Percentiles rank a stretch among this genome's conserved stretches.
Evolutionary conservation across 1,140 invertebrate species (phyloP).

Genomic region (Tribolium castaneum): DNA sequence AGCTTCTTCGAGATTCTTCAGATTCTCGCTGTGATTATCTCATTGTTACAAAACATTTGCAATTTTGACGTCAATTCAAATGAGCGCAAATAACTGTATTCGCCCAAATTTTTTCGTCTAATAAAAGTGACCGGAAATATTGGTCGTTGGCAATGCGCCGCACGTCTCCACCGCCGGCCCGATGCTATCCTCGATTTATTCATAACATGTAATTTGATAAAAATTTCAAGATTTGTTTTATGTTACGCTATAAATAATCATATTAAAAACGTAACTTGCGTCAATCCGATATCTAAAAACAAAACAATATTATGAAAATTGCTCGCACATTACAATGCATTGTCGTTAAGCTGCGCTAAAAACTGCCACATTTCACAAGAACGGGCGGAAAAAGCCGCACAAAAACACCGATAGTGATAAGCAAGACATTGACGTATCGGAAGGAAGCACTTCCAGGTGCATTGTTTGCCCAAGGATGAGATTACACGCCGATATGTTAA

Average conservation of each 20-base stretch:
- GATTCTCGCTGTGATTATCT: too few relatives aligned
- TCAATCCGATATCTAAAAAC: slow-evolving; percentile 18
- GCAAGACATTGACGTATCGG: neutral
- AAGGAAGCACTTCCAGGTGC: neutral
- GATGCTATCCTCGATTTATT: neutral
- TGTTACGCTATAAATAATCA: slow-evolving; percentile 28
- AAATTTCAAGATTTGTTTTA: neutral
- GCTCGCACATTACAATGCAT: neutral
- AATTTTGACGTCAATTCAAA: neutral
- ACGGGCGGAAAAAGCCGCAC: neutral
- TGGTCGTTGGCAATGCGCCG: neutral
- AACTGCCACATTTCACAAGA: neutral
- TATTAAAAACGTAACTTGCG: slow-evolving; percentile 24
- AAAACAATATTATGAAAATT: slow-evolving; percentile 7
- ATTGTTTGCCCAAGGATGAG: neutral
- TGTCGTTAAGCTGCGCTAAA: neutral
- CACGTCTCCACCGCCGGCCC: neutral
- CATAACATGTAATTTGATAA: neutral
- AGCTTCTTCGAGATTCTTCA: neutral
- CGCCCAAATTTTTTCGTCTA: neutral
- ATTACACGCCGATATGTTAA: neutral
- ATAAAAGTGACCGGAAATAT: neutral
- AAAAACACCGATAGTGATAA: neutral
- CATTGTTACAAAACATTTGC: too few relatives aligned
- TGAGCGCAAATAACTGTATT: neutral